Conservation (phyloP, 1,140 invertebrate genomes). For the Popillia japonica region DNA sequence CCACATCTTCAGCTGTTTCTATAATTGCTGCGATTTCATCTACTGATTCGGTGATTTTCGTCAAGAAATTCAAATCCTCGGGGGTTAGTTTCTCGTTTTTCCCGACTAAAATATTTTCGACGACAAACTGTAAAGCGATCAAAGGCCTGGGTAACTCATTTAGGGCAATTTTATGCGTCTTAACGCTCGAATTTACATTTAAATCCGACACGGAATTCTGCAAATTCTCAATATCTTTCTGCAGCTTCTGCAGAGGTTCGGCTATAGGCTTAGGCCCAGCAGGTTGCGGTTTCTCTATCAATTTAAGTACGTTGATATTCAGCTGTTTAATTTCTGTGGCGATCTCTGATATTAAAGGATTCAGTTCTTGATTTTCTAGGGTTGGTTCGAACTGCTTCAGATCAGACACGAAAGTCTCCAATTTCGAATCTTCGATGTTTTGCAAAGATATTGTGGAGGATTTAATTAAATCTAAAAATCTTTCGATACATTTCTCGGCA, state of each 20-base stretch:
- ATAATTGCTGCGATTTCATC: constrained; percentile 45
- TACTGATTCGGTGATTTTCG: constrained; percentile 46
- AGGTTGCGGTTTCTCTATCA: constrained; percentile 39
- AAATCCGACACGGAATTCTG: constrained; percentile 50
- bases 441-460: not conserved
- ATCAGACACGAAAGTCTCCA: not conserved
- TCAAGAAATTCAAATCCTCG: constrained; percentile 53
- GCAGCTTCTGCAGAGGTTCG: constrained; percentile 49
- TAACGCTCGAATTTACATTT: constrained; percentile 41
- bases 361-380: not conserved
- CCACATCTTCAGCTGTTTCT: constrained; percentile 46
- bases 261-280: not conserved
- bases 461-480: not conserved
- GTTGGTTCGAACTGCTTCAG: not conserved
- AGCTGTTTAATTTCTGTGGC: not conserved
- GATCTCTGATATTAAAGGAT: not conserved
- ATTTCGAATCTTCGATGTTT: constrained; percentile 18
- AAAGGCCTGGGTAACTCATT: constrained; percentile 54
- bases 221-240: constrained; percentile 57
- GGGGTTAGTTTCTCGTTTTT: constrained; percentile 53
- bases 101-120: constrained; percentile 52
- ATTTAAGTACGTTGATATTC: constrained; percentile 43
- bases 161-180: constrained; percentile 49
- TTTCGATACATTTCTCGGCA: not conserved
- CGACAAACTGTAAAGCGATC: constrained; percentile 55